Evolutionary conservation across 2,888 invertebrate genomes (phyloP), one percentile per base, ranked within the genome.

Genomic region (Microctonus aethiopoides): DNA sequence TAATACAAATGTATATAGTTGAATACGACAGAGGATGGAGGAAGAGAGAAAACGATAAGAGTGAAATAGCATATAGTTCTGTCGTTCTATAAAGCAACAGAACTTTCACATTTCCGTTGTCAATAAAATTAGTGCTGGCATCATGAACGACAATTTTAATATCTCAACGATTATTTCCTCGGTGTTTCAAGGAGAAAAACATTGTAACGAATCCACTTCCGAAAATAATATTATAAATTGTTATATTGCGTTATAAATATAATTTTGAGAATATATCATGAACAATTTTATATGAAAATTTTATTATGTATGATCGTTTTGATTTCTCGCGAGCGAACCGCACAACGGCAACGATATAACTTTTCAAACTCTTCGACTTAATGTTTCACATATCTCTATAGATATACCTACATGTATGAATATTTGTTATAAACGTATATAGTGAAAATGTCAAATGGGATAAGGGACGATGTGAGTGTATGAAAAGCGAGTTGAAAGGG

Each of bases 61-160:
- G 52, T 11, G 5, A 52, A 11, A 6, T 54, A 57, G 32, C 16
- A 16, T 16, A 46, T 16, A 16, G 16, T 16, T 46, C 46, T 56
- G 39, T 29, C 66, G 34, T 60, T 51, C 29, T 51, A 32, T 60
- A 32, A 52, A 52, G 60, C 51, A 67, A 36, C 52, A 57, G 26
- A 56, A 61, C 62, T 54, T 52, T 46, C 46, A 64, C 69, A 59
- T 69, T 64, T 57, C 64, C 59, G 69, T 64, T 69, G 69, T 69
- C 65, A 65, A 69, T 64, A 69, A 69, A 69, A 69, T 69, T 69
- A 69, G 69, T 60, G n/a, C 52, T 20, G 59, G 69, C 56, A 57
- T 64, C 69, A 69, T 69, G 59, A 64, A 69, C 69, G 52, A 59
- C 36, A 36, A 56, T 64, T 69, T 64, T 52, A 64, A 64, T 5